Base-by-base conservation (phyloP, 2,797 vertebrate species). In the Lophotriccus pileatus region DNA sequence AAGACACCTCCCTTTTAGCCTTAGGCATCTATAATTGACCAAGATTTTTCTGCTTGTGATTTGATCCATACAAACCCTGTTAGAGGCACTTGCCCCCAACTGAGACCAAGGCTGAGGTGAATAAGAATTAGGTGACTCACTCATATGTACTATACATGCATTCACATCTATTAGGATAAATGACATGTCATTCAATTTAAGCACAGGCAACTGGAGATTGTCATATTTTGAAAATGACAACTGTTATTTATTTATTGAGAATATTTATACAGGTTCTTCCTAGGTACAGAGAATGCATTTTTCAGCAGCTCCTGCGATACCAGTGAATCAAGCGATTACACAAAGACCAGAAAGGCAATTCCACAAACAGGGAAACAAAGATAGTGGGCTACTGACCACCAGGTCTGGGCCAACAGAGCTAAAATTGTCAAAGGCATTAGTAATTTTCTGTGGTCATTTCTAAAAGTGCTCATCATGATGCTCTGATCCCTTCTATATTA, bases 211-310 rank as follows among this genome's bases (percentile, higher is more conserved):
- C 97, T 97, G 95, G 97, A 98, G 97, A 98, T 97, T 98, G 97
- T 98, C 97, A 97, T 97, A 98, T 97, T 97, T 97, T 98, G 97
- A 97, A 98, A 97, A 98, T 98, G 98, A 98, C 97, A 98, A 98
- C 98, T 98, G 97, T 97, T 98, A 98, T 97, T 98, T 98, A 98
- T 98, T 98, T 98, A 98, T 97, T 97, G 97, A 98, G 98, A 98
- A 96, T 98, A 97, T 98, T 98, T 98, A 97, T 97, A 97, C 96
- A 97, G 94, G 89, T 87, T 97, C 93, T 97, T 97, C 95, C 91
- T 94, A 93, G 95, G 96, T 90, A 96, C 46, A 39, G 93, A 94
- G 93, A 97, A 96, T 96, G 94, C 90, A 97, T 97, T 97, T 97
- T 97, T 79, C 95, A 95, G 96, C 93, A 95, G 95, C 84, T 80